Conservation (phyloP, 2,113 vertebrate genomes). For the Cephalopterus ornatus region DNA sequence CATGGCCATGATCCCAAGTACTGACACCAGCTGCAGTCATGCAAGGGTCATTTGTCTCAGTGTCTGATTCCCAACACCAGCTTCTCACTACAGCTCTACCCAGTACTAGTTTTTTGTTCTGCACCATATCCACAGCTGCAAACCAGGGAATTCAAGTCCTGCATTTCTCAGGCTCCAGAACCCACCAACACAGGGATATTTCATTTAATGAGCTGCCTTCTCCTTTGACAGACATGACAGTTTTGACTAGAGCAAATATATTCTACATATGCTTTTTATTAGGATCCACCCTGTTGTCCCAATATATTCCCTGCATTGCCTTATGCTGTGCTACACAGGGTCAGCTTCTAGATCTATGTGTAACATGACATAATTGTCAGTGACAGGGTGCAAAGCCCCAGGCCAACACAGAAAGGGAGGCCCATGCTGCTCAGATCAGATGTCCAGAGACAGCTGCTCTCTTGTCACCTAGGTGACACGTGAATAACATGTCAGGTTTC, state of each 20-base stretch:
- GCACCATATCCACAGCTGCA: neutral
- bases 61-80: neutral
- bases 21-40: neutral
- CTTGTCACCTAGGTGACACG: neutral
- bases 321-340: neutral
- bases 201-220: conserved; percentile 5
- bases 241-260: conserved; percentile 8
- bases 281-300: neutral
- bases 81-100: neutral
- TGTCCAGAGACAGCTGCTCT: neutral
- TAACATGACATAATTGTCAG: conserved; percentile 5
- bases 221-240: neutral
- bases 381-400: conserved; percentile 5
- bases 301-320: neutral
- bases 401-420: neutral
- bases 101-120: neutral
- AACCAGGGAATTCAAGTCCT: neutral
- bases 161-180: conserved; percentile 7
- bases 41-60: neutral
- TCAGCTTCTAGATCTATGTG: conserved; percentile 5
- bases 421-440: neutral
- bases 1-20: rapidly evolving
- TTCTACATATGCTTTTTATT: conserved; percentile 11
- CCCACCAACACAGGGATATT: neutral
- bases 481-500: neutral